Base-by-base conservation (phyloP, 1,140 invertebrate genomes). In the Orchestia grillus region DNA sequence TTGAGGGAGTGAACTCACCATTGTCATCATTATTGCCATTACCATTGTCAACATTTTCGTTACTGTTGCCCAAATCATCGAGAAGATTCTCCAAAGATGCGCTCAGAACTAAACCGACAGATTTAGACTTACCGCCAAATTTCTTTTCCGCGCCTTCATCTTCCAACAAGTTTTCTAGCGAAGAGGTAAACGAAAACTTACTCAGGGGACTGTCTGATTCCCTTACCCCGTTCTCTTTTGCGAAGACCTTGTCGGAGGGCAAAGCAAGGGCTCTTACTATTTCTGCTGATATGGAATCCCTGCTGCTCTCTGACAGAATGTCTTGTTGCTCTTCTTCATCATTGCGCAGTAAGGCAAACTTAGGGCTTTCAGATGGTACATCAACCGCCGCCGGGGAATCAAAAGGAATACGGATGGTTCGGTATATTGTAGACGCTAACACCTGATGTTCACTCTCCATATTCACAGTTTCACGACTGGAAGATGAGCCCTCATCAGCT, bases 121-220 rank as follows among this genome's bases (percentile, higher is more conserved):
- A 19, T 36, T 23, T 77, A 23, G 62, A 77, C 19, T 87, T 36
- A 41, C 36, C 87, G 88, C 42, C 15, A 15, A 28, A 6, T 90
- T 90, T 90, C 16, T 90, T 41, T 6, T 90, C 42, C 15, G 88
- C 42, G 28, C 42, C 28, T 42, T 15, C 28, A 36, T 90, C 88
- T 16, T 90, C 88, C 16, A 42, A 41, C 41, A 90, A 44, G 43
- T 90, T 90, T 90, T 90, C 88, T 41, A 90, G 88, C 28, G 43
- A 90, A 42, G 88, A 42, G 88, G n/a, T 77, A 77, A 77, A 77
- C 62, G 88, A 90, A 90, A 90, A 90, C 88, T 90, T 42, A 16
- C 88, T 90, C 88, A 16, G 36, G 36, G 15, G 15, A 90, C 43
- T 90, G 42, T 90, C n/a, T 42, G 43, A 16, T 42, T 90, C 4